phyloP scores from a whole-genome alignment of 2,113 vertebrate genomes.

The Oryzias javanicus region DNA sequence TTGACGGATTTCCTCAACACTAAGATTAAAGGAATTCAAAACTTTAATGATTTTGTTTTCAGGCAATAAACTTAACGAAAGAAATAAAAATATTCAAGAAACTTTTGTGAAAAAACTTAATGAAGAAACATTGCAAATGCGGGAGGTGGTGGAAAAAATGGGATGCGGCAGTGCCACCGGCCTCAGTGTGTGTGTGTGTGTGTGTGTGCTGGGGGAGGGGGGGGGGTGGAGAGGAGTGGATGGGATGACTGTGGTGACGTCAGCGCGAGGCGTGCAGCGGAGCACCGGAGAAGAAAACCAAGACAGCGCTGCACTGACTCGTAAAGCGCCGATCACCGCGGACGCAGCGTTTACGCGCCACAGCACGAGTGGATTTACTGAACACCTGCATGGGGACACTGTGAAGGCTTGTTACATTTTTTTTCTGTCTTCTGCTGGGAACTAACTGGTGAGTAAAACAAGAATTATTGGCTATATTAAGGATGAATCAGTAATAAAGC shows the following conservation, averaged over 20 bases:
- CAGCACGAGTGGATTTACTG: slow-evolving; percentile 69
- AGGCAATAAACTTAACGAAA: too few species aligned
- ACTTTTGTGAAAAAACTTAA: neutral
- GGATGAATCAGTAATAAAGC: neutral
- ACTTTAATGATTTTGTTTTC: too few species aligned
- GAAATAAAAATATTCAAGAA: neutral
- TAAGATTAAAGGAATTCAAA: too few species aligned
- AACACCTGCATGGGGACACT: slow-evolving; percentile 68
- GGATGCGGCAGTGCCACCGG: neutral
- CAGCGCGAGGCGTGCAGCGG: slow-evolving; percentile 70
- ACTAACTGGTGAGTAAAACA: slow-evolving; percentile 65
- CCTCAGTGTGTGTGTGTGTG: neutral
- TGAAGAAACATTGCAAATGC: neutral
- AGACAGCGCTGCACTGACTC: slow-evolving; percentile 51
- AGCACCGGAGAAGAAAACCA: slow-evolving; percentile 75
- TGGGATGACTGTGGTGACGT: slow-evolving; percentile 58
- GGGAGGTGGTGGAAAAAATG: slow-evolving; percentile 6
- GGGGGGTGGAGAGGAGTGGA: neutral
- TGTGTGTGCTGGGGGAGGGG: too few species aligned
- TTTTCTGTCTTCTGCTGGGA: slow-evolving; percentile 47
- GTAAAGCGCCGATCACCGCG: slow-evolving; percentile 56
- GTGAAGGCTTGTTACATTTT: slow-evolving; percentile 46
- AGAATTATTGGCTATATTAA: neutral
- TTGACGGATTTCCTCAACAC: too few species aligned
- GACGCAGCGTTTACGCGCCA: slow-evolving; percentile 59